Conservation (phyloP, 2,113 vertebrate species). For the Trogon melanurus region DNA sequence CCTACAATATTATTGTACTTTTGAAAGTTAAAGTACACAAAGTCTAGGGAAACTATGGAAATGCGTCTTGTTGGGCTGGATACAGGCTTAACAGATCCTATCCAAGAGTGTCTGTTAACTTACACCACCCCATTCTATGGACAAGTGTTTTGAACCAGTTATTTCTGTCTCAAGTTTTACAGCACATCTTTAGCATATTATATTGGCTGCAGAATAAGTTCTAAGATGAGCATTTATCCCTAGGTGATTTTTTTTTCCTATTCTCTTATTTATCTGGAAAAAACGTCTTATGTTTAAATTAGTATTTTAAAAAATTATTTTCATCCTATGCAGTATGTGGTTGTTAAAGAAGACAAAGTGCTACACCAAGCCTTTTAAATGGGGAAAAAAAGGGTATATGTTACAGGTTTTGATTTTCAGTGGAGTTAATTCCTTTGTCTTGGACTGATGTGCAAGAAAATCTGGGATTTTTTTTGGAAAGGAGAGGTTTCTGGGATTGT, state of each 20-base stretch:
- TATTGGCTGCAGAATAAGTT: background rate
- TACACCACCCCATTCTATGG: background rate
- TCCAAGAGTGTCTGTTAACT: background rate
- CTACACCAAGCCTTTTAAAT: background rate
- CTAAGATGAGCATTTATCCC: background rate
- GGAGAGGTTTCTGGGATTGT: background rate
- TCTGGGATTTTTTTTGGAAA: background rate
- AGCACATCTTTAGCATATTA: background rate
- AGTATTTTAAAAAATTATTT: background rate
- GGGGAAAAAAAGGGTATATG: background rate
- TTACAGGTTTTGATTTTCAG: background rate
- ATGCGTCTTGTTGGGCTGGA: background rate
- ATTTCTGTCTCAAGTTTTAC: background rate
- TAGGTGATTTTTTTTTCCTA: background rate
- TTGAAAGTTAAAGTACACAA: background rate
- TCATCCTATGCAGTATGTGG: background rate
- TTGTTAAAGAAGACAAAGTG: background rate
- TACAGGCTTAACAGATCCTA: background rate
- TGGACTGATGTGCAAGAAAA: background rate
- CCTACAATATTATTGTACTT: background rate
- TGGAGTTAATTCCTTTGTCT: background rate
- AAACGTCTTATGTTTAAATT: background rate
- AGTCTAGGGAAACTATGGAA: background rate
- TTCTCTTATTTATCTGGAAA: background rate
- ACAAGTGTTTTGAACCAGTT: background rate